Evolutionary conservation across 2,797 vertebrate genomes (phyloP), one percentile per base, ranked within the genome.

Genomic region (Syngnathus rostellatus): DNA sequence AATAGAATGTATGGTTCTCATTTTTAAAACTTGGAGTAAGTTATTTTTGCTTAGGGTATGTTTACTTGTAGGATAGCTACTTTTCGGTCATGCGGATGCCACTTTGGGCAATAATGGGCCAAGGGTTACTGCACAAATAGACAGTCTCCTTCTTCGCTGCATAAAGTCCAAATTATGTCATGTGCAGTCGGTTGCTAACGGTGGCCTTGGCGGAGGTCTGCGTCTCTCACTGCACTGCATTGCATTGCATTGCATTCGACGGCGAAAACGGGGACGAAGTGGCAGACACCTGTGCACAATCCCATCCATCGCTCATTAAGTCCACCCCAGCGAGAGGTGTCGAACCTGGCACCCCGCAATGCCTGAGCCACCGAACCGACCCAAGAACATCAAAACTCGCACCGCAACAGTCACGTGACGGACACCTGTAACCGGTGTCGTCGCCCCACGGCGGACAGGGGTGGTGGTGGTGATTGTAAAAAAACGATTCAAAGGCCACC

Each of bases 371-470:
- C 63, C 54, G 17, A 48, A 37, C 8, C 45, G 11, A 21, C 6
- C 37, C 17, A 3, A 5, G 7, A 46, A 31, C 62, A 17, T 48
- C 23, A 65, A 37, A 31, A 81, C 69, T 80, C 72, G 70, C 54
- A 14, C 3, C 53, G 69, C 68, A 66, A 45, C 57, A 68, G 70
- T 65, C 77, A 88, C 83, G 82, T 62, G 60, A 43, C 41, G 41
- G 87, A 85, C 89, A 89, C 87, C 88, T 89, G 87, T 89, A 87
- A 90, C 86, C 41, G 66, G 17, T 73, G 63, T 51, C 39, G 65
- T 51, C 3, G 53, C 53, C 11, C 53, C 23, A 25, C 11, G 3
- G 23, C 23, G 23, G 23, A 31, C 8, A 25, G 2, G 19, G 50
- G 50, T n/a, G n/a, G 19, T 2, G n/a, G 8, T 7, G 17, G 48